phyloP scores from a whole-genome alignment of 37 sponge, comb jelly and placozoan genomes.

The Oopsacas minuta region DNA sequence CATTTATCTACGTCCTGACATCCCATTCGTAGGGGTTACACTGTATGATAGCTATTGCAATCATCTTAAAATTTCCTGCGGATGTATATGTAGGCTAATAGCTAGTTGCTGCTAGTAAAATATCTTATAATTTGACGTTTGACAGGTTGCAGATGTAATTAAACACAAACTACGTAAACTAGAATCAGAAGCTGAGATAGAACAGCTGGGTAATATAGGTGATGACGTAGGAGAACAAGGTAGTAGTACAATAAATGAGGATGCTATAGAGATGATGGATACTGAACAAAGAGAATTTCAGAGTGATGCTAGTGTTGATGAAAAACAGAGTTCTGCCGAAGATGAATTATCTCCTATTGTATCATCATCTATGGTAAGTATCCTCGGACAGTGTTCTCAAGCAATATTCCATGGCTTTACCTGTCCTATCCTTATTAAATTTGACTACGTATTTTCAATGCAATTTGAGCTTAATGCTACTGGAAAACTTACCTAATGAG shows the following conservation, averaged over 20 bases:
- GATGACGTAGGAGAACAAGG: neutral
- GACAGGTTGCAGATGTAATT: neutral
- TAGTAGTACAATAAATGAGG: neutral
- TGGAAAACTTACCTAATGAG: too few relatives aligned
- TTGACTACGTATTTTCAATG: too few relatives aligned
- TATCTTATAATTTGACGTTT: neutral
- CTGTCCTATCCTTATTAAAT: too few relatives aligned
- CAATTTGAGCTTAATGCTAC: too few relatives aligned
- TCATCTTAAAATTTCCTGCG: too few relatives aligned
- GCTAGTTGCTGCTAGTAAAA: too few relatives aligned
- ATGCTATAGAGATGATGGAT: neutral
- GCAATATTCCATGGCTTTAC: too few relatives aligned
- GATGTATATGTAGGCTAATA: too few relatives aligned
- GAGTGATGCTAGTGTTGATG: neutral
- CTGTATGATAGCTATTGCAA: too few relatives aligned
- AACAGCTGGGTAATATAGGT: neutral
- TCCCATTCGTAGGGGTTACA: too few relatives aligned
- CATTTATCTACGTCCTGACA: too few relatives aligned
- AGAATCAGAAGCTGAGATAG: neutral
- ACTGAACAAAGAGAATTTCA: neutral
- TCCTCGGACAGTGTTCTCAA: too few relatives aligned
- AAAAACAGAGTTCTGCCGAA: neutral
- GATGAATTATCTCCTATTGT: neutral
- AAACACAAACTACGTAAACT: slow-evolving; percentile 1
- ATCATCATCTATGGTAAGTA: neutral